phyloP scores from a whole-genome alignment of 2,113 vertebrate genomes.

The Oceanites oceanicus region DNA sequence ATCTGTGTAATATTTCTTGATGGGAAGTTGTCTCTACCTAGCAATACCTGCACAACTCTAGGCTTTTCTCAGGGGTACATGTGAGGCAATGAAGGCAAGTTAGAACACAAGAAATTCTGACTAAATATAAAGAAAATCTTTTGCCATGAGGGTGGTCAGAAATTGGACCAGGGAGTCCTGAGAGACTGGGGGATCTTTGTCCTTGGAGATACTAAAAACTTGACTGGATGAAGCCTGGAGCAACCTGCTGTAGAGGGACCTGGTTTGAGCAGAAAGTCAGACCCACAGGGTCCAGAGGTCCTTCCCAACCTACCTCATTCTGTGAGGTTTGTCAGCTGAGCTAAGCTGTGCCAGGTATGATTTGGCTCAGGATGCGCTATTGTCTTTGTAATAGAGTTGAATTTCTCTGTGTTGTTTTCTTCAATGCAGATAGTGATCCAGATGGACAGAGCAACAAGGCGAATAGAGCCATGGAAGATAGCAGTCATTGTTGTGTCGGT shows the following conservation, averaged over 20 bases:
- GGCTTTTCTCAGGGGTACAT: not conserved
- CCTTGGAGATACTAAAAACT: not conserved
- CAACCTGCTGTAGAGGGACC: not conserved
- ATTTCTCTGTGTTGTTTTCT: not conserved
- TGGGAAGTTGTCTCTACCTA: not conserved
- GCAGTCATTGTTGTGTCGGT: conserved; percentile 4
- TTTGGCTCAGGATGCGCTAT: not conserved
- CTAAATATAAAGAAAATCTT: not conserved
- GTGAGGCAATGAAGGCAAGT: not conserved
- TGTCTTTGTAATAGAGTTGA: not conserved
- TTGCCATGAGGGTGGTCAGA: not conserved
- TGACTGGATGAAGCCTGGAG: not conserved
- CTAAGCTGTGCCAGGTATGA: not conserved
- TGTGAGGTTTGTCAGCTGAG: not conserved
- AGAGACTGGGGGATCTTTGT: not conserved
- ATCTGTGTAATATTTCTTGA: not conserved
- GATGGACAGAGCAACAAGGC: not conserved
- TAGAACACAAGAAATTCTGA: not conserved
- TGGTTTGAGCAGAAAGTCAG: not conserved
- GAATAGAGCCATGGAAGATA: conserved; percentile 63
- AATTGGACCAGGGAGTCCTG: not conserved
- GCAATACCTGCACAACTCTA: not conserved
- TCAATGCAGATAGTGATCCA: not conserved
- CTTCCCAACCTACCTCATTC: not conserved
- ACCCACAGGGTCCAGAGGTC: not conserved